A percentile compares a stretch with the other conserved stretches of the same genome.
phyloP scores from a whole-genome alignment of 2,888 invertebrate species.

The Leptinotarsa juncta region DNA sequence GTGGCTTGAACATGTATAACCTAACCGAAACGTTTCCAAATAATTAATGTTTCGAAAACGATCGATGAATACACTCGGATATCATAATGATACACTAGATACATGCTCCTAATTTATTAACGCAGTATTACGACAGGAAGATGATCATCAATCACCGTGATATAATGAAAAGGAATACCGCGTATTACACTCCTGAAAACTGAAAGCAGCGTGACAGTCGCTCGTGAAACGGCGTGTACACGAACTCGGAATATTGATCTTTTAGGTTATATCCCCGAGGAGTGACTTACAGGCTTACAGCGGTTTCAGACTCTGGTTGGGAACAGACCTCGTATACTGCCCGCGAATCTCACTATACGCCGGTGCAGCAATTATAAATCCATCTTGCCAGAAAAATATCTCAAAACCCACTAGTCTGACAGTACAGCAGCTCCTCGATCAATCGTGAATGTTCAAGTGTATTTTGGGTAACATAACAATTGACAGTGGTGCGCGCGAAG shows the following conservation, averaged over 20 bases:
- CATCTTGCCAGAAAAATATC: slow-evolving; percentile 20
- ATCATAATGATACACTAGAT: neutral
- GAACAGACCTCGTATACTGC: slow-evolving; percentile 36
- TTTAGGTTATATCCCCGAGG: slow-evolving; percentile 63
- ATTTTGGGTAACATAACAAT: slow-evolving; percentile 56
- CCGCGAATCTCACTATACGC: slow-evolving; percentile 27
- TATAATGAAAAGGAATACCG: slow-evolving; percentile 11
- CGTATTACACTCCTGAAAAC: slow-evolving; percentile 31
- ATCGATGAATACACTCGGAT: neutral
- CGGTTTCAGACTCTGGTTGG: slow-evolving; percentile 51
- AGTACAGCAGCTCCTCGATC: slow-evolving; percentile 30
- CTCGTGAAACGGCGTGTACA: slow-evolving; percentile 45
- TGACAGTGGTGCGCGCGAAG: slow-evolving; percentile 48
- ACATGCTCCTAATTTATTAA: slow-evolving; percentile 1
- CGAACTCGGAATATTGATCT: slow-evolving; percentile 61
- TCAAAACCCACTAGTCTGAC: slow-evolving; percentile 32
- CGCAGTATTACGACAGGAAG: neutral
- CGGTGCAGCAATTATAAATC: slow-evolving; percentile 31
- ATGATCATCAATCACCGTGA: slow-evolving; percentile 3
- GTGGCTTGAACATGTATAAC: neutral
- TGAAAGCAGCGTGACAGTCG: slow-evolving; percentile 29
- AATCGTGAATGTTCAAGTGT: slow-evolving; percentile 46
- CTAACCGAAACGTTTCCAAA: neutral
- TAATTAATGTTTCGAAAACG: neutral
- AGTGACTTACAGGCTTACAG: slow-evolving; percentile 50